A percentile compares a stretch with the other conserved stretches of the same genome.
Evolutionary conservation across 2,888 invertebrate genomes (phyloP).

Genomic region (Aleiodes leptofemur): DNA sequence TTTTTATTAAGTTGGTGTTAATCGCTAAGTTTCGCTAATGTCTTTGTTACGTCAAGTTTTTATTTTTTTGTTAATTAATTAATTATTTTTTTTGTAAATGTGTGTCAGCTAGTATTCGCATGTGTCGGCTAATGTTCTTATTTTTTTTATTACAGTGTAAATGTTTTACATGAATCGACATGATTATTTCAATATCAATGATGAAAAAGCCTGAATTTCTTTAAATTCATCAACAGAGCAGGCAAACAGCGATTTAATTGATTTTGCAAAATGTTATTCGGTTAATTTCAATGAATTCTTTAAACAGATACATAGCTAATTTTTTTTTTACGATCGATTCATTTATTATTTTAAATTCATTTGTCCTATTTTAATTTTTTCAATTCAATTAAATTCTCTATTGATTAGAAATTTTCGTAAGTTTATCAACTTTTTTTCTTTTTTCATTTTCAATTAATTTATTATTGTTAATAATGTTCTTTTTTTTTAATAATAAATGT

Average conservation of each 20-base stretch:
- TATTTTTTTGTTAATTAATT: constrained; percentile 14
- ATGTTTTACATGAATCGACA: background rate
- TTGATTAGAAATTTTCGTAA: constrained; percentile 6
- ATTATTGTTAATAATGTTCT: constrained; percentile 41
- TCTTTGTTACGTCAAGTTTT: constrained; percentile 53
- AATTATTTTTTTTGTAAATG: constrained; percentile 14
- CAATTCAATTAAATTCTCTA: background rate
- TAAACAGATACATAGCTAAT: too few species aligned
- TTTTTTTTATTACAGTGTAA: constrained; percentile 25
- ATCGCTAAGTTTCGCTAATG: constrained; percentile 64
- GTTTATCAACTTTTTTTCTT: constrained; percentile 20
- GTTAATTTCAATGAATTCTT: too few species aligned
- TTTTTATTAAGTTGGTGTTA: constrained; percentile 57
- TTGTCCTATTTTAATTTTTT: background rate
- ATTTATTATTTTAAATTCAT: constrained; percentile 13
- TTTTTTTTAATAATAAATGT: constrained; percentile 69
- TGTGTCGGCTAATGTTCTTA: background rate
- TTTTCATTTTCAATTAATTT: background rate
- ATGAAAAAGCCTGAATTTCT: background rate
- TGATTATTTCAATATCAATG: constrained; percentile 1
- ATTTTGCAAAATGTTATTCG: background rate
- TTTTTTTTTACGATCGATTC: too few species aligned
- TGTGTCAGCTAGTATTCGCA: constrained; percentile 11
- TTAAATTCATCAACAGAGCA: background rate
- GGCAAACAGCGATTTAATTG: background rate